Conservation (phyloP, 2,888 invertebrate species). For the Nomada goodeniana region DNA sequence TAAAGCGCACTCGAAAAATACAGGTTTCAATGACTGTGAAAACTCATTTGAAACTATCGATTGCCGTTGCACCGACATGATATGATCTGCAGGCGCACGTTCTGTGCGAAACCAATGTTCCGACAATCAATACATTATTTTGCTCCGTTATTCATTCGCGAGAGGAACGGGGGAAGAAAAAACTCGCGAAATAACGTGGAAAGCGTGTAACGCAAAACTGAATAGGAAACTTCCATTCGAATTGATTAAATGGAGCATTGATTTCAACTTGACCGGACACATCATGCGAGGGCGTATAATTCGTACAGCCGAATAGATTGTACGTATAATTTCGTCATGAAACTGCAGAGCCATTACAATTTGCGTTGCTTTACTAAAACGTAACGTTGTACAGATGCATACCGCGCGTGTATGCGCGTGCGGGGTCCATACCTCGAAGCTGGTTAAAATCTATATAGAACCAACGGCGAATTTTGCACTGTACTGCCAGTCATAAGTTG, state of each 20-base stretch:
- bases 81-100: neutral
- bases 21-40: neutral
- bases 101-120: neutral
- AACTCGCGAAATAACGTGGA: neutral
- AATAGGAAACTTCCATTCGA: neutral
- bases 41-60: too few species aligned
- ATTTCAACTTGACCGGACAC: slow-evolving; percentile 11
- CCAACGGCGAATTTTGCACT: slow-evolving; percentile 7
- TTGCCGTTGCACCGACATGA: too few species aligned
- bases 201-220: neutral
- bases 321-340: slow-evolving; percentile 36
- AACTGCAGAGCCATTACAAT: slow-evolving; percentile 53
- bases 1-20: neutral
- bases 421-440: slow-evolving; percentile 14
- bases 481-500: neutral
- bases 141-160: too few species aligned
- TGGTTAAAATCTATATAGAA: slow-evolving; percentile 31
- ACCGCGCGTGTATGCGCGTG: neutral
- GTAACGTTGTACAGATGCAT: neutral
- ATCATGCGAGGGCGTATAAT: slow-evolving; percentile 14
- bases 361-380: slow-evolving; percentile 33
- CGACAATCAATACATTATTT: neutral
- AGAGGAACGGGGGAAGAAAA: neutral
- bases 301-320: slow-evolving; percentile 26
- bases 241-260: slow-evolving; percentile 12